phyloP scores from a whole-genome alignment of 2,888 invertebrate species.

The Stenichneumon culpator region DNA sequence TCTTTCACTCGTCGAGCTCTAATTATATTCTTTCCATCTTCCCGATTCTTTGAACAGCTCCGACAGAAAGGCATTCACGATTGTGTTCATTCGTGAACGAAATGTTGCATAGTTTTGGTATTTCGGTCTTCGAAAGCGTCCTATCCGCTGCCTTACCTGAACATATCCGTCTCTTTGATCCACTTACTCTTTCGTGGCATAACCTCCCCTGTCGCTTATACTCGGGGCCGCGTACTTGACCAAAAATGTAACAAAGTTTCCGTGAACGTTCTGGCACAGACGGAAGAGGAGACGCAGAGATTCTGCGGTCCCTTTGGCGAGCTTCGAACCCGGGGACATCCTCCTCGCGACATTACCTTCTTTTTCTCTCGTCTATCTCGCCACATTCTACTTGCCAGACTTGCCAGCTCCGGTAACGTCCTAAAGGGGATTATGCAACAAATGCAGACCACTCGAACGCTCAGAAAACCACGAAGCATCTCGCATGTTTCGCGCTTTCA shows the following conservation, averaged over 20 bases:
- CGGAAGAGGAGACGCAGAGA: conserved; percentile 72
- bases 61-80: neutral
- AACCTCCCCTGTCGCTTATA: conserved; percentile 64
- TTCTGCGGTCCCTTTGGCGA: conserved; percentile 83
- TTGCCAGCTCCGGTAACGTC: conserved; percentile 53
- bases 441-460: conserved; percentile 72
- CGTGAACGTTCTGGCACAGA: conserved; percentile 75
- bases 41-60: neutral
- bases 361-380: conserved; percentile 59
- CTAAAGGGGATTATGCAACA: conserved; percentile 75
- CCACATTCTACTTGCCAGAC: conserved; percentile 49
- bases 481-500: conserved; percentile 56
- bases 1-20: neutral
- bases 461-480: conserved; percentile 68
- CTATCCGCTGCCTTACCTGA: conserved; percentile 27
- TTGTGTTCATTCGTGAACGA: conserved; percentile 1
- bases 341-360: conserved; percentile 63
- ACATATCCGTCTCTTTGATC: conserved; percentile 81
- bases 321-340: conserved; percentile 62
- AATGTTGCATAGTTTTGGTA: conserved; percentile 27
- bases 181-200: conserved; percentile 73
- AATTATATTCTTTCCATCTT: neutral
- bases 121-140: conserved; percentile 25
- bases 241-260: conserved; percentile 84
- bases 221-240: conserved; percentile 75